Base-by-base conservation (phyloP, 2,113 vertebrate species). In the Thamnophis sirtalis region DNA sequence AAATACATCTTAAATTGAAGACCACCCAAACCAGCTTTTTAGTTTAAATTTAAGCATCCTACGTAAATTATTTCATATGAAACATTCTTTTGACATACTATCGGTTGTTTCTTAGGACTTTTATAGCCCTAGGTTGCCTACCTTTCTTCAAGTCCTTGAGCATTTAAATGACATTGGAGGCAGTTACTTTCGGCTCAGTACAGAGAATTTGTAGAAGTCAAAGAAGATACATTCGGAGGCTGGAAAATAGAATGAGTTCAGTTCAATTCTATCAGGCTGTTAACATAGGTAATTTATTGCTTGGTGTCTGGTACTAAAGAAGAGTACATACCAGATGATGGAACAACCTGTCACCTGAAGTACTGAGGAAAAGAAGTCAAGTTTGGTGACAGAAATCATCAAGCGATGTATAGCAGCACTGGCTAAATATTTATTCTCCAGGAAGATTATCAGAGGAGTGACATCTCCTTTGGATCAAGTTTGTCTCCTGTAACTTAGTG, bases 1-100 rank as follows among this genome's bases (percentile, higher is more conserved):
- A 96, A 96, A 96, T 96, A 97, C 95, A 93, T 96, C 96, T 96
- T 91, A 96, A 88, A 93, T 89, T 85, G 86, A 93, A 92, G 93
- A 48, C 49, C 88, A 80, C 89, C 94, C 96, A 97, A 91, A 96
- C 94, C 85, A 92, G 60, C 9, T 49, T 80, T 87, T 95, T 89
- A 88, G 94, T 33, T 86, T 95, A 73, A 43, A 87, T 68, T 92
- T 53, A 5, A 21, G 13, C 51, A 92, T 84, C 55, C 87, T 19
- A 22, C 22, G 0, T 90, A 89, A 88, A 58, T 51, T 86, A 5
- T 5, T 11, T 43, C 15, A 19, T 48, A n/a, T 86, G 50, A 58
- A 92, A 48, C 1, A 60, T 68, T 80, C 68, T 7, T 93, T 95
- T 86, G 63, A 3, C 28, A 89, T n/a, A 5, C 93, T 94, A 55